Conservation (phyloP, 2,888 invertebrate species). For the Dorcus hopei region DNA sequence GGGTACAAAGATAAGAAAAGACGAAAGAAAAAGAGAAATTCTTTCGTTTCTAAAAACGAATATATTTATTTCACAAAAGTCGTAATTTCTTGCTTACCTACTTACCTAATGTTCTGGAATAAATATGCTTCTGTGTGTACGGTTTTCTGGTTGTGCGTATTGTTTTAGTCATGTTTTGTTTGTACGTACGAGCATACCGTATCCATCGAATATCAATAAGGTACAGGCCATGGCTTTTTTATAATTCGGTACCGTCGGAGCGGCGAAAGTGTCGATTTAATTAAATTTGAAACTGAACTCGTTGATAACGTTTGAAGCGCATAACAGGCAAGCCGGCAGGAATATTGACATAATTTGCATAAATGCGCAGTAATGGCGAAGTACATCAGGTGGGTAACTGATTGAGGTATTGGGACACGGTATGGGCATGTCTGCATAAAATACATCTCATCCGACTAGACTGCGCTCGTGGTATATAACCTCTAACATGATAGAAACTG, state of each 20-base stretch:
- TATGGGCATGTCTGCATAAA: constrained; percentile 45
- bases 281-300: constrained; percentile 7
- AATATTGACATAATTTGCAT: constrained; percentile 44
- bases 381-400: constrained; percentile 46
- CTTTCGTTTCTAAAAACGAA: no score
- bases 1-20: no score
- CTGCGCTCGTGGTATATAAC: constrained; percentile 6
- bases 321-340: constrained; percentile 23
- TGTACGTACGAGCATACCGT: no score
- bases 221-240: not conserved
- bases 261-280: constrained; percentile 7
- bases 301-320: constrained; percentile 2
- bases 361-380: constrained; percentile 43
- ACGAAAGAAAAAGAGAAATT: no score
- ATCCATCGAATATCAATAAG: constrained; percentile 4
- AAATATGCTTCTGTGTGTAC: no score
- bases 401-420: constrained; percentile 46
- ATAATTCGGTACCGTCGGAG: not conserved
- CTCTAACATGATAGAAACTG: constrained; percentile 16
- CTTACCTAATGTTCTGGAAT: no score
- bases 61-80: no score
- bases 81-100: no score
- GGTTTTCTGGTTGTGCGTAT: no score
- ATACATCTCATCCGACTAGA: constrained; percentile 21
- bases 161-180: no score